A percentile compares a stretch with the other conserved stretches of the same genome.
Evolutionary conservation across 2,797 vertebrate species (phyloP).

Genomic region (Semotilus atromaculatus): DNA sequence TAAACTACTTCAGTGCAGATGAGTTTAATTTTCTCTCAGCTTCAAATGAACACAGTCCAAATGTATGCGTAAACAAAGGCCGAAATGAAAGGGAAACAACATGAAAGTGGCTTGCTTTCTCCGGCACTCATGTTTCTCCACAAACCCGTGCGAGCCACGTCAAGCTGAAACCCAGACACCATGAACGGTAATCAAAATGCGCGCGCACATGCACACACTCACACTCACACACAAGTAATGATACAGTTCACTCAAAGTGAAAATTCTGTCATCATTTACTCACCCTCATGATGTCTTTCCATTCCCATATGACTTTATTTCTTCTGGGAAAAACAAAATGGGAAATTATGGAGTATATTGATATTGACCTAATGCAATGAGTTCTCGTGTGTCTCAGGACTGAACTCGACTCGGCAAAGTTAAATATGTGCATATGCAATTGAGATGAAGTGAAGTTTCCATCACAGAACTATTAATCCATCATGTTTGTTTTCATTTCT

Average conservation of each 20-base stretch:
- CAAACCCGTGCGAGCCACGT: constrained; percentile 30
- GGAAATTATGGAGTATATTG: not conserved
- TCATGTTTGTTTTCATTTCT: not conserved
- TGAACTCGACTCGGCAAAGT: not conserved
- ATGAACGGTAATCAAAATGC: constrained; percentile 63
- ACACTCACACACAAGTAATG: constrained; percentile 46
- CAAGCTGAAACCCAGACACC: constrained; percentile 62
- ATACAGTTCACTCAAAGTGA: not conserved
- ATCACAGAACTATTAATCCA: not conserved
- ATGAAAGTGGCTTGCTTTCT: constrained; percentile 50
- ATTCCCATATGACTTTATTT: not conserved
- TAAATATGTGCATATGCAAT: not conserved
- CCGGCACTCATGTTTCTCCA: constrained; percentile 44
- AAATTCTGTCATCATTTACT: constrained; percentile 1
- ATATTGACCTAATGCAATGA: not conserved
- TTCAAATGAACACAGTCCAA: constrained; percentile 61
- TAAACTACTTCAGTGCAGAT: constrained; percentile 54
- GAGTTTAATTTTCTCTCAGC: constrained; percentile 67
- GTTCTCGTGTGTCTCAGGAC: not conserved
- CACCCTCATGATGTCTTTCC: not conserved
- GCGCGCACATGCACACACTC: constrained; percentile 47
- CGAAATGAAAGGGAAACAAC: constrained; percentile 45
- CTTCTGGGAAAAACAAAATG: not conserved
- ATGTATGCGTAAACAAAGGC: constrained; percentile 63
- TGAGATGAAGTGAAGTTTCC: not conserved